Conservation (phyloP, 2,888 invertebrate species). For the Nomada lathburiana region DNA sequence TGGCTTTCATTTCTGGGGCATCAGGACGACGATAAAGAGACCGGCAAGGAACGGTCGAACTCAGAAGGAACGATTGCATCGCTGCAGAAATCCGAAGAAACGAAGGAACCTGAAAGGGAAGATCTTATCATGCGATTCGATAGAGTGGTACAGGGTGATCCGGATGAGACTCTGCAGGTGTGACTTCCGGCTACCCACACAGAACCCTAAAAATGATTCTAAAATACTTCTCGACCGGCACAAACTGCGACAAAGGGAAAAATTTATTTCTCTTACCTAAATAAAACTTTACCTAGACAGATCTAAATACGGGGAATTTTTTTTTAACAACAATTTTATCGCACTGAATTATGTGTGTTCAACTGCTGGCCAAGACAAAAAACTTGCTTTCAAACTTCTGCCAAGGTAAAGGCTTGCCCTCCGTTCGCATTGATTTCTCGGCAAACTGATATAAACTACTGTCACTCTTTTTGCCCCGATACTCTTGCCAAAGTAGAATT, state of each 20-base stretch:
- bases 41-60: slow-evolving; percentile 43
- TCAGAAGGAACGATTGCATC: slow-evolving; percentile 14
- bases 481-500: slow-evolving; percentile 1
- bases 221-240: neutral
- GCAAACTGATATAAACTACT: neutral
- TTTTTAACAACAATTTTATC: neutral
- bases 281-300: neutral
- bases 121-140: slow-evolving; percentile 80
- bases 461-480: neutral
- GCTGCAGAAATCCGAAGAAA: slow-evolving; percentile 65
- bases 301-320: neutral
- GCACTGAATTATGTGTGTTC: neutral
- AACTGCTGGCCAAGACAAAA: neutral
- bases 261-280: neutral
- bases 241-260: neutral
- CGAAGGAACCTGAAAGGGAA: slow-evolving; percentile 78
- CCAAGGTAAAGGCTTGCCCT: neutral
- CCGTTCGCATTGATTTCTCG: slow-evolving; percentile 3
- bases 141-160: slow-evolving; percentile 75
- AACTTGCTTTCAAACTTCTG: neutral
- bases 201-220: neutral
- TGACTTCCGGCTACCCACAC: slow-evolving; percentile 40
- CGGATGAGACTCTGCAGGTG: slow-evolving; percentile 71
- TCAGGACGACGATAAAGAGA: slow-evolving; percentile 64
- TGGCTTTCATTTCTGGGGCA: slow-evolving; percentile 62